Evolutionary conservation across 1,140 invertebrate species (phyloP), one percentile per base, ranked within the genome.

Genomic region (Drosophila kurseongensis): DNA sequence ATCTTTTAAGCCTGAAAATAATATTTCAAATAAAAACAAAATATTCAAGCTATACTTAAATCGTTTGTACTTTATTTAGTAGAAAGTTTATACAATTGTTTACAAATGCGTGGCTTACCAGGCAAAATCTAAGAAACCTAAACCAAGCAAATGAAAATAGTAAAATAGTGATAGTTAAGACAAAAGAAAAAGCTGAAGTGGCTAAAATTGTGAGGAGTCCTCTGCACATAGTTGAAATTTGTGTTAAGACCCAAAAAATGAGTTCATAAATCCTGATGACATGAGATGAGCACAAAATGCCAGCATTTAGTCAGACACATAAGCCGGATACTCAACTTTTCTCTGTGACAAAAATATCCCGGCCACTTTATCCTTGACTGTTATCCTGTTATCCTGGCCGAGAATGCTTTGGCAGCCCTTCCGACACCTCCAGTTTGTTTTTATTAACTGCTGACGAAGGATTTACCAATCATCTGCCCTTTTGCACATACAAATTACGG

Each of bases 361-460:
- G 29, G 59, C 59, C 63, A 67, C 27, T 67, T 55, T 63, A 18
- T 45, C 44, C 45, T 41, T 65, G 59, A n/a, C 59, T 35, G 13
- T 13, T 32, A 32, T 32, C 18, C 59, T 32, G 29, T 63, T 47
- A 42, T 35, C 44, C 59, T 67, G 63, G 23, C 44, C 42, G n/a
- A 63, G 4, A 32, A 12, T 36, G 38, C 55, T 29, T 18, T 29
- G 27, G 36, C 14, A 32, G 23, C 18, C 36, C 47, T 14, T 29
- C n/a, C 35, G 60, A 55, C 72, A 61, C 55, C 57, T 66, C 18
- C 77, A 80, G 58, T 81, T 76, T 67, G 60, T 72, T 88, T 88
- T 73, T 78, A 72, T 82, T 72, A 82, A 86, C 75, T 80, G 81
- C 67, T 77, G 75, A 79, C 73, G 83, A 81, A 79, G 78, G 83